Percentiles rank a stretch among this genome's conserved stretches.
These are phyloP conservation scores for Oreotrochilus melanogaster DNA, from an alignment of 2,113 vertebrate species.

Conservation along the genomic window DNA sequence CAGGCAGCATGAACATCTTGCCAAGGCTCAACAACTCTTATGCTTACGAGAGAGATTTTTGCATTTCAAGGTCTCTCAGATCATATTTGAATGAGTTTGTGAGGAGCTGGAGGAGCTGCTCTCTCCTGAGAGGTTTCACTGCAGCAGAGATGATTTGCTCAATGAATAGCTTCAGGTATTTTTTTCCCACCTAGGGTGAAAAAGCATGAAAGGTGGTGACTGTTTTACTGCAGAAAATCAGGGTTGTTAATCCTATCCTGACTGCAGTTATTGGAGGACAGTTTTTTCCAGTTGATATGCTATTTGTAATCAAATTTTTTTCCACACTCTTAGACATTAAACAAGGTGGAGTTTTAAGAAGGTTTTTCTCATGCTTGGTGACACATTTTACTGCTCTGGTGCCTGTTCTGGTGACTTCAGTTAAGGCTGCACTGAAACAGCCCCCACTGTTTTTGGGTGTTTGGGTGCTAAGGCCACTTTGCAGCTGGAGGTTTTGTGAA, in stretches of 20 bases:
- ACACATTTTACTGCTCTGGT: not conserved
- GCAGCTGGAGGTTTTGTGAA: not conserved
- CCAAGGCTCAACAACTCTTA: not conserved
- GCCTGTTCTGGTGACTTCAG: not conserved
- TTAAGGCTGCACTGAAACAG: not conserved
- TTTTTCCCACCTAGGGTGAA: not conserved
- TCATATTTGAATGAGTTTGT: not conserved
- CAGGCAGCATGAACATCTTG: not conserved
- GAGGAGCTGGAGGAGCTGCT: not conserved
- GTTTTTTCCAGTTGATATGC: not conserved
- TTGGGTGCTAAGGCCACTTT: not conserved
- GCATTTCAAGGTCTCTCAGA: not conserved
- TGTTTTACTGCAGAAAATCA: not conserved
- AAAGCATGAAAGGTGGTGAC: not conserved
- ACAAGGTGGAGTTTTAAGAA: too few relatives aligned
- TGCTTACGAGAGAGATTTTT: not conserved
- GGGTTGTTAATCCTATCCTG: not conserved
- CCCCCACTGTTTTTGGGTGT: too few relatives aligned
- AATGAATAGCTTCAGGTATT: not conserved
- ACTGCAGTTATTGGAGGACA: not conserved
- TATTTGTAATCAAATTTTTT: not conserved
- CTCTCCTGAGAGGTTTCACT: not conserved
- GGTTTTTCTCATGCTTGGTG: not conserved
- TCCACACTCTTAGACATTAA: not conserved
- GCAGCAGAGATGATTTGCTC: not conserved